Base-by-base conservation (phyloP, 2,888 invertebrate species). In the Chirona hameri region DNA sequence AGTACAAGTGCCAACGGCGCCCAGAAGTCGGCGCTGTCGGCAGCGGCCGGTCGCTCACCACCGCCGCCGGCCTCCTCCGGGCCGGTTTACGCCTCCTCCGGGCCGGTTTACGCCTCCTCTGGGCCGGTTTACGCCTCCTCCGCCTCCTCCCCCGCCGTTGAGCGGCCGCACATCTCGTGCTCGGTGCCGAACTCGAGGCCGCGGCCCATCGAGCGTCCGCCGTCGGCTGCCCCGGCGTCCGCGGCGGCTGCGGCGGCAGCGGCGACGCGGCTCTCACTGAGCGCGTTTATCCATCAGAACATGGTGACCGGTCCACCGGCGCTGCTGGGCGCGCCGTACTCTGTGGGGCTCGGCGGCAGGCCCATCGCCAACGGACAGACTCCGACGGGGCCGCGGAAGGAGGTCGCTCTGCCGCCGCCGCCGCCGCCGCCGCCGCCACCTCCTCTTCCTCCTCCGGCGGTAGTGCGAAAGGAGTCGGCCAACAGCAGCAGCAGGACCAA, bases 161-260 rank as follows among this genome's bases (percentile, higher is more conserved):
- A 39, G 76, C 76, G 76, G 76, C 76, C 76, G 31, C 76, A 76
- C 76, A 24, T 76, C 27, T 10, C 76, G 39, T 76, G 76, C 39
- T 76, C 76, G 76, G 76, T 76, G 39, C 39, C 76, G 21, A 39
- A 12, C 27, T 39, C 76, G 18, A 31, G 76, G 76, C 76, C 76
- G 21, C 76, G 39, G 21, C 15, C 76, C 31, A 21, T 21, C 39
- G 18, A 18, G 39, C 39, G 21, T 0, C 27, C 76, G 21, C 39
- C 18, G 39, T 9, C 39, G 21, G 24, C 39, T 39, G 76, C 5
- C 21, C 12, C 24, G 39, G 18, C 39, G 76, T 4, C 39, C 3
- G 5, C 39, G 39, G 39, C 21, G 21, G 31, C 76, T 1, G 39
- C 29, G 39, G 2, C 39, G 0, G 21, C 76, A 21, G 39, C 39